Base-by-base conservation (phyloP, 2,888 invertebrate genomes). In the Drosophila merina region DNA sequence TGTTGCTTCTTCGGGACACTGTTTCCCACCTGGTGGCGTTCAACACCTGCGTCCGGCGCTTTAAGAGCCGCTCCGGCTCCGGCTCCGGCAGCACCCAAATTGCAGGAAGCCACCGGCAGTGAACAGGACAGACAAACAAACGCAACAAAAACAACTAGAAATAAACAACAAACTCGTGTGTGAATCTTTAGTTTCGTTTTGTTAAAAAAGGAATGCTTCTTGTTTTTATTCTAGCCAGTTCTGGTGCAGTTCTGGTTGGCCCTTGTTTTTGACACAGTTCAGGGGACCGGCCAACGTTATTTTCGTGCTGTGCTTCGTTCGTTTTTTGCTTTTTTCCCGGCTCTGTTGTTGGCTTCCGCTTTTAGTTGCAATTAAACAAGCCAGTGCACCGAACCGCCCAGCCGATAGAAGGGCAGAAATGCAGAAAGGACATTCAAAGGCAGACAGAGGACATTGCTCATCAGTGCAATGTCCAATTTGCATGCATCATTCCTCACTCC, bases 351-450 rank as follows among this genome's bases (percentile, higher is more conserved):
- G 45, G 51, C 51, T 67, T 77, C 59, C 72, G 74, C 77, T 87
- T 85, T 85, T 82, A 77, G 83, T 82, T 88, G 88, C 84, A 84
- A 84, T 84, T 84, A 84, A 88, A 88, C 83, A 82, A 88, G 88
- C 74, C 72, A 76, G 83, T 84, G 74, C 75, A 72, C 71, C 71
- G 75, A 74, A 57, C 55, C 45, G 60, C n/a, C 36, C 33, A 8
- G 9, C 9, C 36, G 68, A 64, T 28, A 28, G 28, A 28, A 28
- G 28, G 28, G 28, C 28, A 28, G 28, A 28, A 28, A 28, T 28
- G 28, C 75, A 60, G 68, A 57, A 57, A 49, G 72, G 73, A 40
- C 20, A 42, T 14, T 42, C 55, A 49, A 52, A 36, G 48, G 67
- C 57, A 54, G 57, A 57, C 69, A 66, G 55, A 71, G 63, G 60